Percentiles rank a stretch among this genome's conserved stretches.
phyloP scores from a whole-genome alignment of 2,888 invertebrate species.

The Neoscelio sp. region DNA sequence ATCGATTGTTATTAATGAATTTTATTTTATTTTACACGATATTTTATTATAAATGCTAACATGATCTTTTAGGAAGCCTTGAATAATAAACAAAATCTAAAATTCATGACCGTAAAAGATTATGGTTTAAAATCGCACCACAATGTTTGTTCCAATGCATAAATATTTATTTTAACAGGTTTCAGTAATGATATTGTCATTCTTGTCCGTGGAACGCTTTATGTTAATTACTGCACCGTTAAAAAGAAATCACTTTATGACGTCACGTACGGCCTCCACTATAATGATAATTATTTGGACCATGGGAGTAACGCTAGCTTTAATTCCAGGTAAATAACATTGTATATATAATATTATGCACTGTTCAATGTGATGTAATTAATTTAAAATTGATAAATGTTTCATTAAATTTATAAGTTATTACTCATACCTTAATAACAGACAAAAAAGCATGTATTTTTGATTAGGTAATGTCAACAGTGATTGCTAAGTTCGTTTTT shows the following conservation, averaged over 20 bases:
- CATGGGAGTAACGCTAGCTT: constrained; percentile 85
- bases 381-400: background rate
- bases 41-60: too few relatives aligned
- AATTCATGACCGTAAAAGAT: too few relatives aligned
- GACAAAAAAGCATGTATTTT: too few relatives aligned
- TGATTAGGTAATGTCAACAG: too few relatives aligned
- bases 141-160: too few relatives aligned
- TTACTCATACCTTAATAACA: too few relatives aligned
- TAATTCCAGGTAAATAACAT: constrained; percentile 85
- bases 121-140: too few relatives aligned
- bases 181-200: constrained; percentile 87
- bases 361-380: background rate
- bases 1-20: too few relatives aligned
- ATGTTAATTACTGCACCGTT: constrained; percentile 86
- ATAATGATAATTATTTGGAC: constrained; percentile 86
- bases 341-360: background rate
- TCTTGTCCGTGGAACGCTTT: constrained; percentile 89
- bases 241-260: constrained; percentile 84
- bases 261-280: constrained; percentile 84
- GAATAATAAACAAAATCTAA: too few relatives aligned
- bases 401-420: background rate
- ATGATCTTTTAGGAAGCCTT: too few relatives aligned
- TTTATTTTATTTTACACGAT: too few relatives aligned
- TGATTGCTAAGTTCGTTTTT: too few relatives aligned
- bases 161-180: constrained; percentile 79